Conservation (phyloP, 1,140 invertebrate species). For the Dendroctonus valens region DNA sequence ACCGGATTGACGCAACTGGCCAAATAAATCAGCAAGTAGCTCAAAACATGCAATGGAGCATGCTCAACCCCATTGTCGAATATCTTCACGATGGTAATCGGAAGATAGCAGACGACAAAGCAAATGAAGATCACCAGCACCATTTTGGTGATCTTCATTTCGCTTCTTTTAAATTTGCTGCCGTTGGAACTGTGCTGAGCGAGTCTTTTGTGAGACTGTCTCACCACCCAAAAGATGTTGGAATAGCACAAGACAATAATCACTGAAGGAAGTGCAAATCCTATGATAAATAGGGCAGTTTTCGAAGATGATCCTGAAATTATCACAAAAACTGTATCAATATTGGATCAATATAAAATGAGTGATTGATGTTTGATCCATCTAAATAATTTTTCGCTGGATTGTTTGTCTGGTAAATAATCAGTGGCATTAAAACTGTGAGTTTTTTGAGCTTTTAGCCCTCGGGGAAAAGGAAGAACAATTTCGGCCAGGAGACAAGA, state of each 20-base stretch:
- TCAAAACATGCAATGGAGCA: slow-evolving; percentile 62
- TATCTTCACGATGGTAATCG: slow-evolving; percentile 83
- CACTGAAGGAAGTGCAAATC: slow-evolving; percentile 78
- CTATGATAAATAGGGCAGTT: slow-evolving; percentile 77
- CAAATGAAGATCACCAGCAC: slow-evolving; percentile 85
- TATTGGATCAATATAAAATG: no score
- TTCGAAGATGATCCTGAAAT: slow-evolving; percentile 57
- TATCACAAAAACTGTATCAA: no score
- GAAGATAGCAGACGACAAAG: slow-evolving; percentile 82
- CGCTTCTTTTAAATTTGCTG: slow-evolving; percentile 71
- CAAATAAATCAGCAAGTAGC: slow-evolving; percentile 59
- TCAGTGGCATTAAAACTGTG: no score
- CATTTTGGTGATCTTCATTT: slow-evolving; percentile 91
- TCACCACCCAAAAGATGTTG: slow-evolving; percentile 85
- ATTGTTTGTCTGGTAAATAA: no score
- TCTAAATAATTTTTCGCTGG: no score
- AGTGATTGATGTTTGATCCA: no score
- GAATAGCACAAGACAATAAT: slow-evolving; percentile 85
- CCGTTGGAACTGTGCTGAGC: slow-evolving; percentile 44
- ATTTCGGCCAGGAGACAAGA: no score
- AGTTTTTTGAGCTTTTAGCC: no score
- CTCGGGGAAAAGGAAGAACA: no score
- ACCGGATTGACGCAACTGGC: slow-evolving; percentile 91
- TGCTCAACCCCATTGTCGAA: slow-evolving; percentile 73
- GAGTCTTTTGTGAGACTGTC: slow-evolving; percentile 56